phyloP scores from a whole-genome alignment of 2,888 invertebrate genomes.

The Drosophila colorata region DNA sequence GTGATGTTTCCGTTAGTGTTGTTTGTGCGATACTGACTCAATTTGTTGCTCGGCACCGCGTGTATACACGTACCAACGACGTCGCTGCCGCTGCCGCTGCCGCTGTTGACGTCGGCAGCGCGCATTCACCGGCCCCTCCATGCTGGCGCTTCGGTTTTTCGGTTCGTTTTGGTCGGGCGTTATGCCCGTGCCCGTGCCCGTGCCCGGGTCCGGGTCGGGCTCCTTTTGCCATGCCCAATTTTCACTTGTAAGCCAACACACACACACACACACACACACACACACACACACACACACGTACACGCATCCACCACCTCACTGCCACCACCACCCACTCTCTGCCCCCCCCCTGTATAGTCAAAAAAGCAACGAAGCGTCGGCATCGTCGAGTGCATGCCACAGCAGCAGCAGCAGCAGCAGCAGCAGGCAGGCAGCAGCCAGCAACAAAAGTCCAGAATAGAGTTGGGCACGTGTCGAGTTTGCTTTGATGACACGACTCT shows the following conservation, averaged over 20 bases:
- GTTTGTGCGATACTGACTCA: conserved; percentile 84
- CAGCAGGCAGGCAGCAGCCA: conserved; percentile 6
- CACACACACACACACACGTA: background rate
- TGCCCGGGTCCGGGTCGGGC: conserved; percentile 47
- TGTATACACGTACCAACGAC: conserved; percentile 64
- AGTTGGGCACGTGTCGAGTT: background rate
- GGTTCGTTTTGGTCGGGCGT: conserved; percentile 39
- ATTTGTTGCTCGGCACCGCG: conserved; percentile 78
- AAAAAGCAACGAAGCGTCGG: conserved; percentile 32
- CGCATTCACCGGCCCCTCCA: conserved; percentile 38
- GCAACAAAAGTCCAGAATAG: conserved; percentile 18
- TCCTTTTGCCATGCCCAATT: conserved; percentile 53
- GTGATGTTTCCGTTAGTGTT: conserved; percentile 83
- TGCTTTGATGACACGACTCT: background rate
- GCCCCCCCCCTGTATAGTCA: background rate
- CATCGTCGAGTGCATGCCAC: conserved; percentile 57
- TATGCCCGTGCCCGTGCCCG: conserved; percentile 23
- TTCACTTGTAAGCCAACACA: conserved; percentile 15
- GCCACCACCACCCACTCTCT: background rate
- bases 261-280: background rate
- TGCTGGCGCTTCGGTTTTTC: conserved; percentile 35
- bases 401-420: conserved; percentile 25
- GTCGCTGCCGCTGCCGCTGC: conserved; percentile 21
- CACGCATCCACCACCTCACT: background rate
- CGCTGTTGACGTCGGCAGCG: conserved; percentile 35